These are phyloP conservation scores for Etia nguti DNA, from an alignment of 2,113 vertebrate genomes.

Conservation along the genomic window DNA sequence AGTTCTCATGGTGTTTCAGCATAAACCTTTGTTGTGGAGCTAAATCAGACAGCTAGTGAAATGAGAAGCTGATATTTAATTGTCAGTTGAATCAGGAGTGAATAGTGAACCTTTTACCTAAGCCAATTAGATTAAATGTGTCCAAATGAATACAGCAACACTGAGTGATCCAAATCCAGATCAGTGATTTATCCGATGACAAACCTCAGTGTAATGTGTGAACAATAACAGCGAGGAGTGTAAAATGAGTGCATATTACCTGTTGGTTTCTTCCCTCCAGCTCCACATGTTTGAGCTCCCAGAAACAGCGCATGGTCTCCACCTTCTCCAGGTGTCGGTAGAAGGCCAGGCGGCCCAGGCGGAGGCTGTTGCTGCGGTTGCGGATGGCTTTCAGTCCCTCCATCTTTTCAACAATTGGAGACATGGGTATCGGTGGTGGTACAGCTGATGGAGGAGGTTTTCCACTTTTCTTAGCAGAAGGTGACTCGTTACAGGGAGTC, in stretches of 20 bases:
- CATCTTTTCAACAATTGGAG: conserved; percentile 70
- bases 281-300: conserved; percentile 77
- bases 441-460: conserved; percentile 28
- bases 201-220: background rate
- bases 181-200: background rate
- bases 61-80: background rate
- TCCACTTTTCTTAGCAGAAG: conserved; percentile 31
- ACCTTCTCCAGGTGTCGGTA: conserved; percentile 80
- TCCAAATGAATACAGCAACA: background rate
- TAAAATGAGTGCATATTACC: conserved; percentile 20
- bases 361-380: conserved; percentile 62
- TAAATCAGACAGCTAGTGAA: background rate
- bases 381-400: conserved; percentile 77
- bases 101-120: background rate
- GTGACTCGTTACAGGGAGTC: background rate
- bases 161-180: background rate
- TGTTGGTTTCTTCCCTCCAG: conserved; percentile 44
- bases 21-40: too few relatives aligned
- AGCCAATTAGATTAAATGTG: background rate
- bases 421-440: conserved; percentile 27
- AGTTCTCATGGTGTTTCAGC: background rate
- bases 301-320: conserved; percentile 80
- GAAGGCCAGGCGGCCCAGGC: conserved; percentile 71
- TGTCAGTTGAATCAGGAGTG: background rate
- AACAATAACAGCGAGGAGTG: background rate